Conservation (phyloP, 2,888 invertebrate species). For the Andrena praecox region DNA sequence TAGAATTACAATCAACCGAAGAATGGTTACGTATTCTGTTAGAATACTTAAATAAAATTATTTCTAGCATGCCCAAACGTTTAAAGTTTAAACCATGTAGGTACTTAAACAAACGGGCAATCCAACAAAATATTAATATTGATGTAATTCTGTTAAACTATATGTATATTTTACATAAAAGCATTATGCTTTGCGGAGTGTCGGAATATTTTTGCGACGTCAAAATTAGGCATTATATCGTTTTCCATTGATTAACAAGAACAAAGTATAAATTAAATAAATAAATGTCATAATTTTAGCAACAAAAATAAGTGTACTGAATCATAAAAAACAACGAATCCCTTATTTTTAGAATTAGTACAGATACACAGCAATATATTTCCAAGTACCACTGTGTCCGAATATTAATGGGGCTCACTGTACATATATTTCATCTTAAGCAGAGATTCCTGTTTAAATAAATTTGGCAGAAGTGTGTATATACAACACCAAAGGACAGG, state of each 20-base stretch:
- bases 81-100: background rate
- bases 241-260: background rate
- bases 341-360: no score
- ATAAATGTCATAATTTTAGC: background rate
- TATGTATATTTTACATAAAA: background rate
- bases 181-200: background rate
- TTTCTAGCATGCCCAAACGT: background rate
- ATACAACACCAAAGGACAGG: no score
- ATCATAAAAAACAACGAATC: no score
- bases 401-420: no score
- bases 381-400: no score
- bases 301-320: background rate
- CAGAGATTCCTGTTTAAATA: no score
- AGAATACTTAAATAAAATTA: background rate
- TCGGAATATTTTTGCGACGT: slow-evolving; percentile 16
- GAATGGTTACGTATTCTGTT: background rate
- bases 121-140: slow-evolving; percentile 8
- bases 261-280: background rate
- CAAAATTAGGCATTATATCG: background rate
- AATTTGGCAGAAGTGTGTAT: no score
- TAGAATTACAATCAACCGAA: slow-evolving; percentile 1
- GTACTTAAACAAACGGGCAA: background rate
- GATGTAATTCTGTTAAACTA: no score
- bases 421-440: no score
- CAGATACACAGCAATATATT: no score